Evolutionary conservation across 1,140 invertebrate species (phyloP), one percentile per base, ranked within the genome.

Genomic region (Calephelis virginiensis): DNA sequence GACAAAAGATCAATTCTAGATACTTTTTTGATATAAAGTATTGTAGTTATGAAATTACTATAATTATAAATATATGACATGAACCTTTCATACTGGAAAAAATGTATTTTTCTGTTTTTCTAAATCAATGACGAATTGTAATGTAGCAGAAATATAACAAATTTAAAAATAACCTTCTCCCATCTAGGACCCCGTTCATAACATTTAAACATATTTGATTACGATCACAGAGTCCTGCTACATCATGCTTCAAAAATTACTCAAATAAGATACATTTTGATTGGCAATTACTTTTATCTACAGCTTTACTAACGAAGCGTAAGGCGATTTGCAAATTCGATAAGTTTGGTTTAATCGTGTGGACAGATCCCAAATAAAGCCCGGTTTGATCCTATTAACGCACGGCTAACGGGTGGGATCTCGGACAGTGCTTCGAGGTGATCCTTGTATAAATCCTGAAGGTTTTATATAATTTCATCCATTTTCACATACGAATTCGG

Each of bases 281-380:
- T 53, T 17, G 50, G 12, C 50, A 10, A 28, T 53, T 53, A 53
- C 28, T 72, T 76, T 66, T 72, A 69, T 66, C 77, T 75, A 80
- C 65, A 78, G 77, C 81, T 85, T 79, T 78, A 80, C 75, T 85
- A 90, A 90, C 82, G 85, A 88, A 83, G 81, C 83, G 84, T 86
- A 89, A 90, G 83, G 86, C 81, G 85, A 82, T 90, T 89, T 89
- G 86, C 82, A 86, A 90, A 89, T 89, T 88, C 86, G 85, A 86
- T 85, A 90, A 90, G 84, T 89, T 88, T 86, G 85, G 84, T 83
- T 85, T 89, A 89, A 89, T 86, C 83, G 86, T 83, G 80, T 85
- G 86, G 86, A 90, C 81, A 82, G 73, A 77, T 81, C 85, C 85
- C 88, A 81, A 85, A 86, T 86, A 89, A 86, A 88, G 80, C 86